Evolutionary conservation across 1,140 invertebrate species (phyloP).

Genomic region (Monomorium pharaonis): DNA sequence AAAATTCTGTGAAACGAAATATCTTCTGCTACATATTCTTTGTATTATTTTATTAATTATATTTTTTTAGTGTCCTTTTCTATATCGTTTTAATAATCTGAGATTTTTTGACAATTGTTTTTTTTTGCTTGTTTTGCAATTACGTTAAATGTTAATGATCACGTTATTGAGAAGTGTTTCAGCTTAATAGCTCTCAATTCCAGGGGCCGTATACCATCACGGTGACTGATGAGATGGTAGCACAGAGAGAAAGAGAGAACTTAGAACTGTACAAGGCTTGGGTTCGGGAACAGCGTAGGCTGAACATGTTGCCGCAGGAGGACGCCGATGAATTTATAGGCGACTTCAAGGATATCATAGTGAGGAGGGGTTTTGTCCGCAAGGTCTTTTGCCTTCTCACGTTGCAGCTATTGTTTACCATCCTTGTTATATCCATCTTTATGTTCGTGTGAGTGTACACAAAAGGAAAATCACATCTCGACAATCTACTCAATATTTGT

Average conservation of each 20-base stretch:
- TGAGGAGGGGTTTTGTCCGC: constrained; percentile 76
- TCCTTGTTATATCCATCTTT: constrained; percentile 72
- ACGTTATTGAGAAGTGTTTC: no score
- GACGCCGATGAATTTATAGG: constrained; percentile 71
- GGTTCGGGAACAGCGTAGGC: constrained; percentile 67
- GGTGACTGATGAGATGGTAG: constrained; percentile 78
- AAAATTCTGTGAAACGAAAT: not conserved
- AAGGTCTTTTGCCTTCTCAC: constrained; percentile 78
- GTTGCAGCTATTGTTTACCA: constrained; percentile 76
- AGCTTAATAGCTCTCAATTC: not conserved
- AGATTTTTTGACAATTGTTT: not conserved
- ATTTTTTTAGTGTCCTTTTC: not conserved
- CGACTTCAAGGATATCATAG: constrained; percentile 71
- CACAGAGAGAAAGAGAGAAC: constrained; percentile 74
- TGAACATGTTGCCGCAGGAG: constrained; percentile 27
- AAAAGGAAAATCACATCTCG: not conserved
- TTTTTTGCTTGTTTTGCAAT: not conserved
- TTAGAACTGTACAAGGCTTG: constrained; percentile 73
- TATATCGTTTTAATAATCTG: not conserved
- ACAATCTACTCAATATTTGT: no score
- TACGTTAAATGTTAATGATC: no score
- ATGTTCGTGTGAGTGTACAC: constrained; percentile 74
- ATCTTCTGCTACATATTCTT: no score
- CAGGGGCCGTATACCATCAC: constrained; percentile 77
- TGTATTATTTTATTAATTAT: not conserved